These are phyloP conservation scores for Leptinotarsa lineolata DNA, from an alignment of 1,140 invertebrate species.

Conservation along the genomic window DNA sequence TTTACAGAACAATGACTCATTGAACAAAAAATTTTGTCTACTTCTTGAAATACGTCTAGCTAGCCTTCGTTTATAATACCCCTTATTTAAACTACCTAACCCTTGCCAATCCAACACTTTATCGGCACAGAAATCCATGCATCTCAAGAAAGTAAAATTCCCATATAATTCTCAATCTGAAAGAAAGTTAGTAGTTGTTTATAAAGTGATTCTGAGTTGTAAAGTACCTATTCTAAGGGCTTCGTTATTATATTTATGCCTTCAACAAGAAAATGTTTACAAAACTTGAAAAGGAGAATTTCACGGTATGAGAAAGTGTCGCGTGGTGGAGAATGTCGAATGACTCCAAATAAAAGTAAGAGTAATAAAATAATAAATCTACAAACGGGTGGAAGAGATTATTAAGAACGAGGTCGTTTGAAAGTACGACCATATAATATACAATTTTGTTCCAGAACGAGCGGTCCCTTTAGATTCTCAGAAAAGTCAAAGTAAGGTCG, in stretches of 20 bases:
- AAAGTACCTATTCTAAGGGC: not conserved
- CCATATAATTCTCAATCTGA: too few species aligned
- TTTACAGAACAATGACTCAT: too few species aligned
- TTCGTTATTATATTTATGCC: slow-evolving; percentile 4
- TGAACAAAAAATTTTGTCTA: too few species aligned
- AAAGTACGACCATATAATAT: slow-evolving; percentile 2
- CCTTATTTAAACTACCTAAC: too few species aligned
- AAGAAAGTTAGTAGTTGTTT: too few species aligned
- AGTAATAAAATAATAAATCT: slow-evolving; percentile 7
- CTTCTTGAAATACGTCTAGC: too few species aligned
- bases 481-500: not conserved
- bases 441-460: not conserved
- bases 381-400: slow-evolving; percentile 1
- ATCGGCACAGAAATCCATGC: too few species aligned
- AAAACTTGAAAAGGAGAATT: not conserved
- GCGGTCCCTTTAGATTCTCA: not conserved
- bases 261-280: slow-evolving; percentile 3
- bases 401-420: not conserved
- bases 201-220: not conserved
- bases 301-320: slow-evolving; percentile 5
- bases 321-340: not conserved
- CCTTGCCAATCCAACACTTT: too few species aligned
- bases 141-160: too few species aligned
- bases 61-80: too few species aligned
- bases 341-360: not conserved